Base-by-base conservation (phyloP, 2,888 invertebrate species). In the Mechanitis mazaeus region DNA sequence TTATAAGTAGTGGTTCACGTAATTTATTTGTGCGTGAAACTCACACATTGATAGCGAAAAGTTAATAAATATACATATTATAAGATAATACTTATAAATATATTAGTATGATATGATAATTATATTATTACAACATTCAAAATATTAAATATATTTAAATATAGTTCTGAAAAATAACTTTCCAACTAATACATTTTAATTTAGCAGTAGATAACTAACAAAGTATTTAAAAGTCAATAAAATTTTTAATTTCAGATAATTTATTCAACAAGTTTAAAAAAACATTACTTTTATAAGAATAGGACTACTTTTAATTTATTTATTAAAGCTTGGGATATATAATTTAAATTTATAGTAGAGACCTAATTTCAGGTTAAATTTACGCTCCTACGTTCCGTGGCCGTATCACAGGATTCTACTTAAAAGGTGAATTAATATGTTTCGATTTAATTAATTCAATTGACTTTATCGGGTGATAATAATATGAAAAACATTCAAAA, bases 281-380 rank as follows among this genome's bases (percentile, higher is more conserved):
- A 56, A 46, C 55, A 35, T 61, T 33, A 65, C 50, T 50, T 56
- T 56, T 54, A 58, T 54, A 56, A 56, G 58, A n/a, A 60, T 54
- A 57, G 6, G 7, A 55, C 58, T 60, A 60, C 55, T 45, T 9
- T 9, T 63, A 55, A 35, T 56, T 60, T 56, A 67, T 54, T 54
- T 56, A 64, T 77, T 77, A 76, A 77, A 77, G 77, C 77, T 77
- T 76, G 76, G 74, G 71, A 75, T 69, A 67, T 69, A 67, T 64
- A 66, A 64, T 67, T 64, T 65, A 65, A 68, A 60, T 69, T 28
- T 65, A 65, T 59, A 64, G 60, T 63, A 58, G 54, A 56, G 57
- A 58, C 38, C 58, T 42, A 33, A 60, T 58, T 57, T 31, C 50
- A 31, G 50, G 50, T 50, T 42, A 5, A 5, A 35, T 42, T 42